phyloP scores from a whole-genome alignment of 2,113 vertebrate genomes.

The Spilogale gracilis region DNA sequence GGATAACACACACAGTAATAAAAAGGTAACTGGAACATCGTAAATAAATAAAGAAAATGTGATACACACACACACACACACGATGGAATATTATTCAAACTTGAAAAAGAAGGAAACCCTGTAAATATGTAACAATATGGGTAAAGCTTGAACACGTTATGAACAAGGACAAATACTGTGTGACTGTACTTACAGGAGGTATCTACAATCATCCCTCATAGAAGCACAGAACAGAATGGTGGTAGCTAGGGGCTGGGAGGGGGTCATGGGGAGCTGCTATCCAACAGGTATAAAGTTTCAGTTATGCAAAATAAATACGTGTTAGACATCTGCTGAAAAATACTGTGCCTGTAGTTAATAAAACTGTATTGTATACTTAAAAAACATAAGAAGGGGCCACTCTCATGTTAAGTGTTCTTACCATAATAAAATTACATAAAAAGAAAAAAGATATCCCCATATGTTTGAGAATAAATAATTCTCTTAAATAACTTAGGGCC shows the following conservation, averaged over 20 bases:
- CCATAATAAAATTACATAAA: background rate
- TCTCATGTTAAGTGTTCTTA: background rate
- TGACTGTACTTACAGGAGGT: background rate
- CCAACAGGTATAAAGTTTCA: background rate
- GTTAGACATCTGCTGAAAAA: background rate
- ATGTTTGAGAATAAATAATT: background rate
- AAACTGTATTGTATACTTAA: background rate
- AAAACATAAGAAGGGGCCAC: background rate
- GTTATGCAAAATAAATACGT: background rate
- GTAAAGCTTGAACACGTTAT: background rate
- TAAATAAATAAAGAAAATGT: background rate
- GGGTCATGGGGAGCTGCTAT: background rate
- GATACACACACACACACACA: background rate
- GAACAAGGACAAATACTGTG: background rate
- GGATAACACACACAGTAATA: background rate
- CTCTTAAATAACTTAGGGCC: background rate
- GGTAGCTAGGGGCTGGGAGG: background rate
- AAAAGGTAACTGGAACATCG: background rate
- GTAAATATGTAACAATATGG: background rate
- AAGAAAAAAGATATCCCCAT: background rate
- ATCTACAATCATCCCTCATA: background rate
- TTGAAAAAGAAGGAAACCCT: background rate
- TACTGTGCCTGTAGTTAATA: background rate
- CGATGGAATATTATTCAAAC: background rate
- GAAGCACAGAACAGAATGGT: background rate